Evolutionary conservation across 2,113 vertebrate genomes (phyloP), one percentile per base, ranked within the genome.

Genomic region (Centropus bengalensis): DNA sequence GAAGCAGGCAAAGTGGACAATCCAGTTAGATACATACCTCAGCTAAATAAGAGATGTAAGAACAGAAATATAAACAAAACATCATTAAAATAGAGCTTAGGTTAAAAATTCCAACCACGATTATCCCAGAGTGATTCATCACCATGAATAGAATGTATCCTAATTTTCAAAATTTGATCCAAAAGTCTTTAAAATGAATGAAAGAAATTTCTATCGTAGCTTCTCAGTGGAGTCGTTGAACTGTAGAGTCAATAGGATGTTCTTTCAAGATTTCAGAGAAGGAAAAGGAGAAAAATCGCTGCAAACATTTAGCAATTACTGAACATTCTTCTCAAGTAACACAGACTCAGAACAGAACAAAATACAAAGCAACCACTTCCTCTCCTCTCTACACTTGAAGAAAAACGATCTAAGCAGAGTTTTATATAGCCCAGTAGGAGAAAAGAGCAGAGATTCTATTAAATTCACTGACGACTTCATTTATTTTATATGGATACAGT

Each of bases 231-330:
- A 32, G 14, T 9, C 44, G 49, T 86, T 71, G 55, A 58, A 45
- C 60, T 82, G 9, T 28, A 17, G 51, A 27, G 55, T 2, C 63
- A 71, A 77, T 88, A 78, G 69, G 76, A 22, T n/a, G 13, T 52
- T 77, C 36, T 91, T 83, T 69, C 15, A 54, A 64, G 68, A 86
- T 56, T 64, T 44, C 54, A 44, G 45, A 11, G 64, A 45, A 82
- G 56, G 33, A 67, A 89, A 44, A 74, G 76, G 21, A 68, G 59
- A n/a, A 89, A 92, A 94, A 70, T 4, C 66, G 56, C 81, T 81
- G 90, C 36, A 81, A 96, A 55, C 38, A 55, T 82, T 85, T 56
- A 67, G 94, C 68, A 90, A 88, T 90, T 83, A 56, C 76, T 21
- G 59, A 56, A 5, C 49, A 62, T 93, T 91, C 86, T 95, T 54